Percentiles rank a stretch among this genome's conserved stretches.
Conservation (phyloP, 2,797 vertebrate genomes). For the Lepilemur ruficaudatus region DNA sequence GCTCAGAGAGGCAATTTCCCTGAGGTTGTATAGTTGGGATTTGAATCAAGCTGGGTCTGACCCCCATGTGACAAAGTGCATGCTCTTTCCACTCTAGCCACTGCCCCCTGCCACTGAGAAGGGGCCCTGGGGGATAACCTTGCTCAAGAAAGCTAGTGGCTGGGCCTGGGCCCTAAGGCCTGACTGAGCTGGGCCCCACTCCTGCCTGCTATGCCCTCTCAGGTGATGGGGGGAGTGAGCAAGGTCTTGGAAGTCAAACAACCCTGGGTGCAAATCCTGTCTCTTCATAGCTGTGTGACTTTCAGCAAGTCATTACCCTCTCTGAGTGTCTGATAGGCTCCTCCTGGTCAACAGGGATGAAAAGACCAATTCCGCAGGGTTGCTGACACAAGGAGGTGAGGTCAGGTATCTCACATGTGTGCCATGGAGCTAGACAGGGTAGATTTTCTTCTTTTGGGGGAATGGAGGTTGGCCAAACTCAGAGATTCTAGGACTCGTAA, state of each 20-base stretch:
- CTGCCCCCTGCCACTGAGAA: background rate
- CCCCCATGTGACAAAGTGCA: background rate
- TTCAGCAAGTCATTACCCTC: background rate
- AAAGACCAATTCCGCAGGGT: background rate
- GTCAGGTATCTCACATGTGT: background rate
- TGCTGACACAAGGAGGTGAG: background rate
- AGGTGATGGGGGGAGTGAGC: rapidly evolving
- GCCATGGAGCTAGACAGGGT: background rate
- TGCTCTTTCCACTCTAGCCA: background rate
- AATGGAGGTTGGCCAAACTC: background rate
- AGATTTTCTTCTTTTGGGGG: background rate
- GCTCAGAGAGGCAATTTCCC: conserved; percentile 2
- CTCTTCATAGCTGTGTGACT: background rate
- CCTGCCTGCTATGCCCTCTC: background rate
- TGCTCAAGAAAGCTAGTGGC: background rate
- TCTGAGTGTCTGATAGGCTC: background rate
- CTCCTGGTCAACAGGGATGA: background rate
- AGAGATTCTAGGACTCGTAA: background rate
- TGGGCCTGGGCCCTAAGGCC: background rate
- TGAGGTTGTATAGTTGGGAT: background rate
- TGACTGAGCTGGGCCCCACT: background rate
- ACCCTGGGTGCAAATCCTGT: background rate
- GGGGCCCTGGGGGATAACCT: background rate
- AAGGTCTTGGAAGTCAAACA: background rate
- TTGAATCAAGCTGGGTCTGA: background rate